Conservation (phyloP, 2,888 invertebrate species). For the Drosophila nr. fundita region DNA sequence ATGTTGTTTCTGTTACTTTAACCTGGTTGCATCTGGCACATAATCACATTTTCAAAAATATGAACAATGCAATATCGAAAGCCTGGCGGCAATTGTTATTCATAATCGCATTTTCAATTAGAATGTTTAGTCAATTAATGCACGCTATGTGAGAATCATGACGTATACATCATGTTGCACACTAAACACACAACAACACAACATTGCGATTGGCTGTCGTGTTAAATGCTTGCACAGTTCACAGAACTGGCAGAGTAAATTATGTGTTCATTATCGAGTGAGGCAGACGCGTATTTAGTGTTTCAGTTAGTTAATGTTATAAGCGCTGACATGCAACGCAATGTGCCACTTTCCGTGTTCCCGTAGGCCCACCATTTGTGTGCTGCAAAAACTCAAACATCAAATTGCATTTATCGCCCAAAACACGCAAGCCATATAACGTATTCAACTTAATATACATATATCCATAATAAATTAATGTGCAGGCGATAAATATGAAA, state of each 20-base stretch:
- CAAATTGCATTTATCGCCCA: conserved; percentile 75
- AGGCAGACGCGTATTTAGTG: conserved; percentile 54
- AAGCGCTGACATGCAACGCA: conserved; percentile 38
- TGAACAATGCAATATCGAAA: conserved; percentile 2
- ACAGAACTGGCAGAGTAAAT: conserved; percentile 55
- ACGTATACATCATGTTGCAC: conserved; percentile 56
- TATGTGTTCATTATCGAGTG: conserved; percentile 73
- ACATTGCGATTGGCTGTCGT: conserved; percentile 8
- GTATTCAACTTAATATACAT: conserved; percentile 28
- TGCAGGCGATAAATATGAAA: conserved; percentile 52
- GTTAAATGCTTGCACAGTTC: conserved; percentile 58
- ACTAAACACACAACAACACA: conserved; percentile 13
- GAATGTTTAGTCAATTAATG: conserved; percentile 74
- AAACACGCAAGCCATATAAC: conserved; percentile 72
- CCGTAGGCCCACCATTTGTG: conserved; percentile 7
- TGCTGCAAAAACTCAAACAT: conserved; percentile 50
- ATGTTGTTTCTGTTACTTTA: background rate
- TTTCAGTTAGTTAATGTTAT: conserved; percentile 53
- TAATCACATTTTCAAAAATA: conserved; percentile 58
- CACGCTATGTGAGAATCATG: conserved; percentile 41
- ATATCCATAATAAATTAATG: conserved; percentile 19
- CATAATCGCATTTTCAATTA: conserved; percentile 73
- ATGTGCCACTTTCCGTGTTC: background rate
- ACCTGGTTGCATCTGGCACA: conserved; percentile 44
- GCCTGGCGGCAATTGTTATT: conserved; percentile 50